These are phyloP conservation scores for Etia nguti DNA, from an alignment of 2,113 vertebrate species.

Conservation along the genomic window DNA sequence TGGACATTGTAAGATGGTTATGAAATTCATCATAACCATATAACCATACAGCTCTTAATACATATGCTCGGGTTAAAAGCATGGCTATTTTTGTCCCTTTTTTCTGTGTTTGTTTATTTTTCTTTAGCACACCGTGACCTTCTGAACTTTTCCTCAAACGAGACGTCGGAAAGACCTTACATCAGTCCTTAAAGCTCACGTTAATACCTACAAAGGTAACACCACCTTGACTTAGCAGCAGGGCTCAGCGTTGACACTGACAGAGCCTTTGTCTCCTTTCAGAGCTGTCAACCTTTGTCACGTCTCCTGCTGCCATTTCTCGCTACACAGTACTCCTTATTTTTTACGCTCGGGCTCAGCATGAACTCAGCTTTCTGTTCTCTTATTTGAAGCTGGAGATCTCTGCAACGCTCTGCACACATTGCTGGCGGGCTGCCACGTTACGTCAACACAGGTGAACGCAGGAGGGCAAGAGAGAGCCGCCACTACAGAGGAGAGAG, in stretches of 20 bases:
- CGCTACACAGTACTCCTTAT: background rate
- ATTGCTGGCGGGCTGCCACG: background rate
- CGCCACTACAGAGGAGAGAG: background rate
- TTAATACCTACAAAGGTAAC: background rate
- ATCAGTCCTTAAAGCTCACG: background rate
- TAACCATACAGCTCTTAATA: background rate
- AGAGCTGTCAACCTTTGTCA: constrained; percentile 16
- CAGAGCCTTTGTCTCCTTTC: background rate
- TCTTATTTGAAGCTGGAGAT: constrained; percentile 14
- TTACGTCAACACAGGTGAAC: background rate
- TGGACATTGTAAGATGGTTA: background rate
- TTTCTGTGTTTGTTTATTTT: background rate
- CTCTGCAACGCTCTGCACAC: background rate
- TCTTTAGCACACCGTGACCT: background rate
- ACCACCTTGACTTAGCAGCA: background rate
- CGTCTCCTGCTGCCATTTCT: constrained; percentile 1
- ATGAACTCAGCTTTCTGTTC: constrained; percentile 18
- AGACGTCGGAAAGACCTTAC: background rate
- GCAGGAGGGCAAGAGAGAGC: background rate
- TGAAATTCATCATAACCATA: background rate
- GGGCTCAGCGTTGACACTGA: background rate
- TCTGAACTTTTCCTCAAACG: background rate
- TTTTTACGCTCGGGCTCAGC: background rate
- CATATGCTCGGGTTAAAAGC: background rate
- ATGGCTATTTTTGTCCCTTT: background rate